These are phyloP conservation scores for Cataglyphis hispanica DNA, from an alignment of 1,140 invertebrate genomes.

Conservation along the genomic window DNA sequence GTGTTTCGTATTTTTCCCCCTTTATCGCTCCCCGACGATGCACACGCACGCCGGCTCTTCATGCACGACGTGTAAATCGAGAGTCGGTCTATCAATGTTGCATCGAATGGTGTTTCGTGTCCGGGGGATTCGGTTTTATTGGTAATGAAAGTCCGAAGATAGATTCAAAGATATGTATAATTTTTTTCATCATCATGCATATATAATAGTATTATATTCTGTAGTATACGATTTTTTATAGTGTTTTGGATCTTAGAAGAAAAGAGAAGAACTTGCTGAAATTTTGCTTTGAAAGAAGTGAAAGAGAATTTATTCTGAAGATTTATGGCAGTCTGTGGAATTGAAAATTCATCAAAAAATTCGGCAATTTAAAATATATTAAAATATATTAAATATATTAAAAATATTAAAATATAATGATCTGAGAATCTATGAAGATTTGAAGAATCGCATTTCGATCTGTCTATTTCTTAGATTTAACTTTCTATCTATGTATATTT, in stretches of 20 bases:
- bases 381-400: too few species aligned
- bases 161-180: not conserved
- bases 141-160: not conserved
- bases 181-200: not conserved
- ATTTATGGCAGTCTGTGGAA: not conserved
- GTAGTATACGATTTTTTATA: not conserved
- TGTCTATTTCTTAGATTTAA: too few species aligned
- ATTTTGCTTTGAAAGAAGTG: not conserved
- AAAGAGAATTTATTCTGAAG: not conserved
- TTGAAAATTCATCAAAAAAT: not conserved
- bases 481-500: too few species aligned
- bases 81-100: conserved; percentile 2
- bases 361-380: too few species aligned
- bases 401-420: too few species aligned
- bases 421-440: too few species aligned
- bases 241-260: not conserved
- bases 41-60: conserved; percentile 40
- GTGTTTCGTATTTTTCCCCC: conserved; percentile 50
- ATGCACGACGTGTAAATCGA: conserved; percentile 33
- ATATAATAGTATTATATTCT: conserved; percentile 9
- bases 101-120: conserved; percentile 12
- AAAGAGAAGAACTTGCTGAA: not conserved
- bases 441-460: not conserved
- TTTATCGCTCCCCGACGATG: conserved; percentile 43
- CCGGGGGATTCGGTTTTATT: not conserved